Percentiles rank a stretch among this genome's conserved stretches.
These are phyloP conservation scores for Pipistrellus pygmaeus DNA, from an alignment of 2,797 vertebrate species.

Conservation along the genomic window DNA sequence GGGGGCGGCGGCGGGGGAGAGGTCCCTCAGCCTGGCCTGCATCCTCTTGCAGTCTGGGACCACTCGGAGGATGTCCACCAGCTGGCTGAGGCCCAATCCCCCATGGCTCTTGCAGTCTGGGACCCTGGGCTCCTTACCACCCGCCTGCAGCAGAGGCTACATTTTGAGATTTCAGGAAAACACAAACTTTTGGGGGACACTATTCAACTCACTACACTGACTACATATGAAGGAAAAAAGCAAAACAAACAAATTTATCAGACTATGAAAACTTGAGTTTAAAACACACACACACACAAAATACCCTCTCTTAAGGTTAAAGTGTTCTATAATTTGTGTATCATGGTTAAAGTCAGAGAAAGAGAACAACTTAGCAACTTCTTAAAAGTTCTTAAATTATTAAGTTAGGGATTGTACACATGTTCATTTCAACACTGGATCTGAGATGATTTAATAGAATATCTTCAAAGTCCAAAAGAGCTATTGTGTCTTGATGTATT, in stretches of 20 bases:
- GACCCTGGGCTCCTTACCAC: too few species aligned
- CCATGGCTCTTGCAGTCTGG: too few species aligned
- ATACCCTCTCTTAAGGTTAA: background rate
- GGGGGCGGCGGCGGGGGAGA: too few species aligned
- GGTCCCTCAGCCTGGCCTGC: too few species aligned
- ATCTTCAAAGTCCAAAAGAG: constrained; percentile 23
- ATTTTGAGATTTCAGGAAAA: background rate
- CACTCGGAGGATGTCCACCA: too few species aligned
- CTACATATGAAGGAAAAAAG: background rate
- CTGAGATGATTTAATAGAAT: constrained; percentile 49
- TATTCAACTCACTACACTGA: background rate
- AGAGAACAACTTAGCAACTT: background rate
- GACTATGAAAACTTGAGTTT: background rate
- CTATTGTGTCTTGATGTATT: background rate
- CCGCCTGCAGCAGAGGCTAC: too few species aligned
- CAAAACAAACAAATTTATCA: constrained; percentile 13
- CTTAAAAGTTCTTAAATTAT: constrained; percentile 23
- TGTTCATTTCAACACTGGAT: constrained; percentile 18
- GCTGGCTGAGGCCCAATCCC: too few species aligned
- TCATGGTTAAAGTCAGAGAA: background rate
- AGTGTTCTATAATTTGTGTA: background rate
- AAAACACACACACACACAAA: too few species aligned
- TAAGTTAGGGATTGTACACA: constrained; percentile 3
- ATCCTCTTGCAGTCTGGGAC: too few species aligned
- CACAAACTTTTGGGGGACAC: background rate